Conservation (phyloP, 92 coral and sea anemone species). For the Pocillopora meandrina region DNA sequence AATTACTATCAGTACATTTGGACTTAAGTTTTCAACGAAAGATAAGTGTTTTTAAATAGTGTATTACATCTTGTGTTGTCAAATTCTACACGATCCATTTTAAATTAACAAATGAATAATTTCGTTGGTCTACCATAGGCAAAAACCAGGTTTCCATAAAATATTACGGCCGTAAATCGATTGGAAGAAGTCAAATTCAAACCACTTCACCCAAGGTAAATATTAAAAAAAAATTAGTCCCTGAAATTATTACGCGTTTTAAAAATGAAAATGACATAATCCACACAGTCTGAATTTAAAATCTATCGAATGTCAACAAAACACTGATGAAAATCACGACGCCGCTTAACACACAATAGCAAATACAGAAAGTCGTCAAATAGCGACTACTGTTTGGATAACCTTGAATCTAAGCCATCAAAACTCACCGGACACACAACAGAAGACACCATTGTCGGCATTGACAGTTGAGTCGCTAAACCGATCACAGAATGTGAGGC, state of each 20-base stretch:
- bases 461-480: background rate
- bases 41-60: constrained; percentile 20
- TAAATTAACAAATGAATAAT: background rate
- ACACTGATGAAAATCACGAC: constrained; percentile 2
- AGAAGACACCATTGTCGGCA: background rate
- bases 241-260: background rate
- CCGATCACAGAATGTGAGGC: background rate
- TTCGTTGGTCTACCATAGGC: background rate
- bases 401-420: no score
- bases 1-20: background rate
- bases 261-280: constrained; percentile 19
- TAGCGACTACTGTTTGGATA: background rate
- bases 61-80: constrained; percentile 5
- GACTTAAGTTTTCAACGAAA: background rate
- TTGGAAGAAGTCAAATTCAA: background rate
- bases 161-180: background rate
- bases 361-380: background rate
- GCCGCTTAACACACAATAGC: constrained; percentile 25
- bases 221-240: background rate
- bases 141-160: background rate
- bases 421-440: background rate
- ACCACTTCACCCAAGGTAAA: background rate
- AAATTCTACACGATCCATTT: background rate
- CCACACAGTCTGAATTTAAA: constrained; percentile 2
- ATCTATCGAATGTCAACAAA: constrained; percentile 19